Base-by-base conservation (phyloP, 2,797 vertebrate genomes). In the Micropoecilia bifurca region DNA sequence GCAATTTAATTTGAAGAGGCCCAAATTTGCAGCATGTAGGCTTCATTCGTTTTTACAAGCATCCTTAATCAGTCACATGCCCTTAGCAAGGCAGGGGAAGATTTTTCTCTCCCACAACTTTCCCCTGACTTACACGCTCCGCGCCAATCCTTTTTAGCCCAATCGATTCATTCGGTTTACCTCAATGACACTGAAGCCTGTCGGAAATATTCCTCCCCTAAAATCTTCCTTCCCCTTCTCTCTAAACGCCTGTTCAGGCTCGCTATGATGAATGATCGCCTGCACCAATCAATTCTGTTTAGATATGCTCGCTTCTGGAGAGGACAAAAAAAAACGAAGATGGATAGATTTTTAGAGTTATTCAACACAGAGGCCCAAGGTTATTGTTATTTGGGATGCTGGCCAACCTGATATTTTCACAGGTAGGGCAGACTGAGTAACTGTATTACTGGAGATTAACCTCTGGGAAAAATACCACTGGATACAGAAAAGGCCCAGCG, bases 201-300 rank as follows among this genome's bases (percentile, higher is more conserved):
- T 39, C 77, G 76, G 84, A 89, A 88, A 89, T 81, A 81, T 89
- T 80, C 81, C 76, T 75, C 85, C 87, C 77, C 74, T 85, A 80
- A 87, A 90, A 87, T 43, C 88, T 83, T 76, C 85, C 85, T 80
- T 74, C 74, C 82, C 61, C 36, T 72, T 33, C 66, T 77, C 83
- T 80, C 81, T 85, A 81, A 83, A 87, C 18, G 81, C 84, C 85
- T 43, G 81, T 80, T 77, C 74, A 1, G 74, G 57, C 89, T 57
- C 72, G 6, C 47, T 71, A 47, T 91, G 92, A 94, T 90, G 87
- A 92, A 92, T 75, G 89, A 90, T 84, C 69, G 73, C 80, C 79
- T 3, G 0, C 55, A 71, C 80, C 86, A 85, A 93, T 94, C 93
- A 90, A 93, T 93, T 89, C 90, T 90, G 81, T 91, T 92, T 91